Evolutionary conservation across 2,113 vertebrate species (phyloP).

Genomic region (Sebastes schlegelii): DNA sequence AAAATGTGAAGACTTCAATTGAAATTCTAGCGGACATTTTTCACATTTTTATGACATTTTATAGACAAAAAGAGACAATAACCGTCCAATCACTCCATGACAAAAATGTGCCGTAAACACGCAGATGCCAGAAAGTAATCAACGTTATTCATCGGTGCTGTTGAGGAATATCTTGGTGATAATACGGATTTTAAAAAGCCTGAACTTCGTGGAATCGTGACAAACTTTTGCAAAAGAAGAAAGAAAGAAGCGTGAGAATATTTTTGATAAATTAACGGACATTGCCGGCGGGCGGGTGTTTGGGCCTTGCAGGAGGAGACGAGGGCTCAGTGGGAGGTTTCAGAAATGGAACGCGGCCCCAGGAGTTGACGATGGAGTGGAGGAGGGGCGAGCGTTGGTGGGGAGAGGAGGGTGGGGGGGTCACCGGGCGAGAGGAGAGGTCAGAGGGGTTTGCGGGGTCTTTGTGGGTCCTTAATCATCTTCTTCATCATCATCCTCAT

Average conservation of each 20-base stretch:
- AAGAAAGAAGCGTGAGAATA: no score
- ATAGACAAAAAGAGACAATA: no score
- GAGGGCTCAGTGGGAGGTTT: not conserved
- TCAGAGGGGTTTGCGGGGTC: constrained; percentile 15
- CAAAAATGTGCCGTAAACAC: no score
- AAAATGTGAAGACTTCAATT: no score
- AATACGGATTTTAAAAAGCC: no score
- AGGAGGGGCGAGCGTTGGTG: not conserved
- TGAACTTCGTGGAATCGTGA: not conserved
- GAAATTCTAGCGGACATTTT: no score
- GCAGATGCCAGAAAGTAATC: no score
- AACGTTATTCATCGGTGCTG: no score
- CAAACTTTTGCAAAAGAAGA: not conserved
- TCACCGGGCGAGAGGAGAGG: constrained; percentile 23
- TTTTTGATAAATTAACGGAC: not conserved
- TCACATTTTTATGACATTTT: no score
- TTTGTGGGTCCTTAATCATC: constrained; percentile 67
- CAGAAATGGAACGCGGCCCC: constrained; percentile 36
- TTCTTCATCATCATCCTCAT: constrained; percentile 85
- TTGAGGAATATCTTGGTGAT: no score
- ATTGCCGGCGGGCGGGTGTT: not conserved
- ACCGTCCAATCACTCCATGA: no score
- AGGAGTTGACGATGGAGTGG: not conserved
- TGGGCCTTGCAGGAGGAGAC: not conserved
- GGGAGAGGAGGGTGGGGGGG: not conserved